Conservation (phyloP, 2,888 invertebrate species). For the Cantharis nigra region DNA sequence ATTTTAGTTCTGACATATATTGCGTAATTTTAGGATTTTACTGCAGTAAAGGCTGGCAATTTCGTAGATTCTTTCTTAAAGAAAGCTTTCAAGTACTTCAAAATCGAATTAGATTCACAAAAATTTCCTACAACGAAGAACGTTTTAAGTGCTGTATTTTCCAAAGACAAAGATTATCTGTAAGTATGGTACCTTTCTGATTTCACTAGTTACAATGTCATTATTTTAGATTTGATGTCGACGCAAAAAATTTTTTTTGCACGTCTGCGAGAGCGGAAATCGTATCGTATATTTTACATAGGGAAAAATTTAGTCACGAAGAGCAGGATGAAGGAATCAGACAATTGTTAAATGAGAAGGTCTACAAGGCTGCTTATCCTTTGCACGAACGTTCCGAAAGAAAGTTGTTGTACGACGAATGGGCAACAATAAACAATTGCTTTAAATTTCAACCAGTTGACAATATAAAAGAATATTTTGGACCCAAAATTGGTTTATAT, state of each 20-base stretch:
- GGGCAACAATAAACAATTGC: constrained; percentile 72
- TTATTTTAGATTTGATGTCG: constrained; percentile 64
- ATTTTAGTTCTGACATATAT: neutral
- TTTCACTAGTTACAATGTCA: neutral
- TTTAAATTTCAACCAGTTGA: constrained; percentile 77
- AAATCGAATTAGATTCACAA: constrained; percentile 59
- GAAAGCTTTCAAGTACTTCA: constrained; percentile 60
- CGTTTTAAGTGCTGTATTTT: constrained; percentile 70
- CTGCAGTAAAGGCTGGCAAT: constrained; percentile 29
- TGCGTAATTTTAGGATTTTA: constrained; percentile 34
- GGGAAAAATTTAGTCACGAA: constrained; percentile 67
- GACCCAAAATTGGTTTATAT: constrained; percentile 77
- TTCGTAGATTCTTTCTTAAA: constrained; percentile 44
- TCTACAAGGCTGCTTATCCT: constrained; percentile 74
- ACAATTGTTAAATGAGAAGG: constrained; percentile 65
- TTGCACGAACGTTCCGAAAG: constrained; percentile 66
- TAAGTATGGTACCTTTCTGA: neutral
- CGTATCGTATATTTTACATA: constrained; percentile 75
- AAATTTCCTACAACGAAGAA: constrained; percentile 67
- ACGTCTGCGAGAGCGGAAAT: constrained; percentile 68
- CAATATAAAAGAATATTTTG: constrained; percentile 77
- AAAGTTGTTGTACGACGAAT: constrained; percentile 67
- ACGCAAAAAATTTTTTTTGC: constrained; percentile 70
- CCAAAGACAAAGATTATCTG: constrained; percentile 63
- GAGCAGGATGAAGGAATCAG: constrained; percentile 69